These are phyloP conservation scores for Patella caerulea DNA, from an alignment of 2,888 invertebrate species.

Conservation along the genomic window DNA sequence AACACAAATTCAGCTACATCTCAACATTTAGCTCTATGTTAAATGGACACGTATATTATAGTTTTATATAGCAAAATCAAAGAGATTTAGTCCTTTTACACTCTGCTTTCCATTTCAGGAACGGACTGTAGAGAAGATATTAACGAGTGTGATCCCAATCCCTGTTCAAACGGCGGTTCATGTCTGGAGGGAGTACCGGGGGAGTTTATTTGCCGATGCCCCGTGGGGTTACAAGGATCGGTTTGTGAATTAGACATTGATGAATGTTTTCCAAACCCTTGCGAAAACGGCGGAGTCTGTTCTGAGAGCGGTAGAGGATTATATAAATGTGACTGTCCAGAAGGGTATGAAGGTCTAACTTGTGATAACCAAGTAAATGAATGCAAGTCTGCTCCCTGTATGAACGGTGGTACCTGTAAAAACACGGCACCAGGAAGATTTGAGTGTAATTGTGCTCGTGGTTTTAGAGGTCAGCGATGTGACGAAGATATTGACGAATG, in stretches of 20 bases:
- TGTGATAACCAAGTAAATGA: slow-evolving; percentile 30
- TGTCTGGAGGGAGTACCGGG: slow-evolving; percentile 73
- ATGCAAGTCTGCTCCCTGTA: slow-evolving; percentile 28
- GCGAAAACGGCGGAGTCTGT: slow-evolving; percentile 11
- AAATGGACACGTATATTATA: too few relatives aligned
- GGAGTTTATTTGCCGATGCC: slow-evolving; percentile 31
- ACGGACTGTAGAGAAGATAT: slow-evolving; percentile 84
- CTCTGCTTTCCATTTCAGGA: slow-evolving; percentile 24
- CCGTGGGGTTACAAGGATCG: slow-evolving; percentile 27
- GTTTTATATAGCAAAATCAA: too few relatives aligned
- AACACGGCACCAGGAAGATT: slow-evolving; percentile 19
- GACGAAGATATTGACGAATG: slow-evolving; percentile 19
- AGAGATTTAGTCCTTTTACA: slow-evolving; percentile 73
- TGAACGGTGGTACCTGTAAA: slow-evolving; percentile 27
- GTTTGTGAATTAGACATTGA: slow-evolving; percentile 40
- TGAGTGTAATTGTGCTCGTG: slow-evolving; percentile 27
- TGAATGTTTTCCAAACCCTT: slow-evolving; percentile 27
- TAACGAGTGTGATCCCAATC: slow-evolving; percentile 92
- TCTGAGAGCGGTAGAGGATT: slow-evolving; percentile 14
- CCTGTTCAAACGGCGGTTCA: slow-evolving; percentile 90
- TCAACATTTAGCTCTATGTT: too few relatives aligned
- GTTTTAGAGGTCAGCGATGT: slow-evolving; percentile 22
- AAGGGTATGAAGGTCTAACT: slow-evolving; percentile 22
- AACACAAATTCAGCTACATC: too few relatives aligned
- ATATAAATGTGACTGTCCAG: slow-evolving; percentile 24